These are phyloP conservation scores for Sinocyclocheilus anshuiensis DNA, from an alignment of 2,113 vertebrate genomes.

Conservation along the genomic window DNA sequence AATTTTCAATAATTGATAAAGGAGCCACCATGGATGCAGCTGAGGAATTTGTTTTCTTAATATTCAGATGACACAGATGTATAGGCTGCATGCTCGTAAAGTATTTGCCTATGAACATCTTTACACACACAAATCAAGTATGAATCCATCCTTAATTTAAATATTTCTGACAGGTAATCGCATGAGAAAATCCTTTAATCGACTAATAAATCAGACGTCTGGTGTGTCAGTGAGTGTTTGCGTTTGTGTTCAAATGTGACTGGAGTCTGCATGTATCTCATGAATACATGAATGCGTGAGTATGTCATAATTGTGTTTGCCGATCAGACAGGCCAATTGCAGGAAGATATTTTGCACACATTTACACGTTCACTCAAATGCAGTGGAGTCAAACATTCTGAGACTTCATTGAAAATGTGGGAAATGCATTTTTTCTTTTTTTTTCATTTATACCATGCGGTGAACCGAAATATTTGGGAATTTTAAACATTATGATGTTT, in stretches of 20 bases:
- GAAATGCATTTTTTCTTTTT: background rate
- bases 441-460: too few species aligned
- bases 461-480: background rate
- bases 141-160: conserved; percentile 75
- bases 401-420: background rate
- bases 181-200: conserved; percentile 76
- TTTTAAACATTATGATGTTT: background rate
- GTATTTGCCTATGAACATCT: conserved; percentile 69
- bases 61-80: conserved; percentile 70
- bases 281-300: conserved; percentile 19
- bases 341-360: background rate
- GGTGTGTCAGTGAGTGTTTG: conserved; percentile 2
- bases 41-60: conserved; percentile 71
- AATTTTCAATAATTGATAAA: conserved; percentile 75
- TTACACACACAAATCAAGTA: conserved; percentile 78
- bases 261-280: conserved; percentile 16
- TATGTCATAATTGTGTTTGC: conserved; percentile 18
- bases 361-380: background rate
- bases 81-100: conserved; percentile 62
- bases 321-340: background rate
- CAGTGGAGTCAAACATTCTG: conserved; percentile 30
- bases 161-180: conserved; percentile 75
- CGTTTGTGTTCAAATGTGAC: background rate
- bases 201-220: conserved; percentile 75
- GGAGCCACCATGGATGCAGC: conserved; percentile 49